Evolutionary conservation across 1,140 invertebrate genomes (phyloP).

Genomic region (Globodera rostochiensis): DNA sequence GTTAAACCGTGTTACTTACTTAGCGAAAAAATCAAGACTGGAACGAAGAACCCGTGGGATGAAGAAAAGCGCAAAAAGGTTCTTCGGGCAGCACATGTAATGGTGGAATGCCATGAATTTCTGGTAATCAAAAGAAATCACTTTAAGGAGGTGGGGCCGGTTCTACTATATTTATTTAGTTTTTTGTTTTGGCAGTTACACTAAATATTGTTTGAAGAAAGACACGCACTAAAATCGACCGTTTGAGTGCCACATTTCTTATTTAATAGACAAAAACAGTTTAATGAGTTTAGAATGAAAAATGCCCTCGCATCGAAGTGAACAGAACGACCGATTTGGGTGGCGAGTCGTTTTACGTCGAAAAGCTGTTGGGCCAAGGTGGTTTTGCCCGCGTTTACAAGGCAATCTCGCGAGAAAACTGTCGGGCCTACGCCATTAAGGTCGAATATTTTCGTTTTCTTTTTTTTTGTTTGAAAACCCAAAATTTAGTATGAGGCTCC

Average conservation of each 20-base stretch:
- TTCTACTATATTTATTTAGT: neutral
- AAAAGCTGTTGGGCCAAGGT: conserved; percentile 41
- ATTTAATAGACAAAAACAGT: too few relatives aligned
- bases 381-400: conserved; percentile 50
- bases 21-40: neutral
- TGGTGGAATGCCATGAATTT: conserved; percentile 36
- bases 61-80: conserved; percentile 23
- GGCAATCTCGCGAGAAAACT: conserved; percentile 35
- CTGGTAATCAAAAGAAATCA: neutral
- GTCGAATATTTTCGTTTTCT: conserved; percentile 29
- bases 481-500: conserved; percentile 42
- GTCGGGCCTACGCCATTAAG: conserved; percentile 40
- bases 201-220: too few relatives aligned
- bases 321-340: conserved; percentile 33
- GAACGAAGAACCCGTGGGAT: conserved; percentile 26
- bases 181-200: neutral
- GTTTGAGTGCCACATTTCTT: too few relatives aligned
- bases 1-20: neutral
- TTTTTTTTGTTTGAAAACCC: neutral
- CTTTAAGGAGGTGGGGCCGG: too few relatives aligned
- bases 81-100: conserved; percentile 23
- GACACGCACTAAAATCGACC: too few relatives aligned
- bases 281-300: conserved; percentile 29
- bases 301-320: conserved; percentile 35
- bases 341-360: conserved; percentile 45